Percentiles rank a stretch among this genome's conserved stretches.
Conservation (phyloP, 1,140 invertebrate genomes). For the Homalodisca vitripennis region DNA sequence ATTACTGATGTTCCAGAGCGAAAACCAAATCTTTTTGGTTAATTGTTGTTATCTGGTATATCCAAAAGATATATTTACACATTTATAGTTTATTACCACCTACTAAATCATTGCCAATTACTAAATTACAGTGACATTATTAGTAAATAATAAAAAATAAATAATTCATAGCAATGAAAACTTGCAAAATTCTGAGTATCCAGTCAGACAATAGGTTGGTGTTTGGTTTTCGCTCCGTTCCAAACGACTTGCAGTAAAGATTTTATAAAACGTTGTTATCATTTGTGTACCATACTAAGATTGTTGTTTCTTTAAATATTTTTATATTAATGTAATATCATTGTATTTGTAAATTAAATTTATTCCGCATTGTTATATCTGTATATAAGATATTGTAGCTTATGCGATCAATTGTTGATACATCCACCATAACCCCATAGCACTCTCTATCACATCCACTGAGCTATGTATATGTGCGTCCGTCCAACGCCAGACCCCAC, state of each 20-base stretch:
- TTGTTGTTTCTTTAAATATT: conserved; percentile 12
- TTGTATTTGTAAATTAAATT: conserved; percentile 4
- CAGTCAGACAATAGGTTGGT: neutral
- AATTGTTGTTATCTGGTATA: neutral
- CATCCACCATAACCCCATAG: neutral
- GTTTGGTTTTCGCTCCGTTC: neutral
- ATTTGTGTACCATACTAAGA: conserved; percentile 8
- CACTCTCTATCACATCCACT: neutral
- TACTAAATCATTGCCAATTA: neutral
- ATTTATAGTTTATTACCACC: neutral
- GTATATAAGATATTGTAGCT: neutral
- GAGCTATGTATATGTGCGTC: neutral
- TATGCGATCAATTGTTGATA: neutral
- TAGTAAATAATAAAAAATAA: neutral
- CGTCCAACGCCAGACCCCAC: neutral
- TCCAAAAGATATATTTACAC: neutral
- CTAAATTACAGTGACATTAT: neutral
- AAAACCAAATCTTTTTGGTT: no score
- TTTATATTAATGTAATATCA: conserved; percentile 6
- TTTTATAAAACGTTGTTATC: conserved; percentile 1
- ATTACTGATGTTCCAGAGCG: no score
- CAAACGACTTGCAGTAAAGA: no score
- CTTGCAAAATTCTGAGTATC: neutral
- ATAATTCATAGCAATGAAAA: neutral
- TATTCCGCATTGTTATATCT: neutral